Evolutionary conservation across 2,888 invertebrate genomes (phyloP).

Genomic region (Ophioninae sp.): DNA sequence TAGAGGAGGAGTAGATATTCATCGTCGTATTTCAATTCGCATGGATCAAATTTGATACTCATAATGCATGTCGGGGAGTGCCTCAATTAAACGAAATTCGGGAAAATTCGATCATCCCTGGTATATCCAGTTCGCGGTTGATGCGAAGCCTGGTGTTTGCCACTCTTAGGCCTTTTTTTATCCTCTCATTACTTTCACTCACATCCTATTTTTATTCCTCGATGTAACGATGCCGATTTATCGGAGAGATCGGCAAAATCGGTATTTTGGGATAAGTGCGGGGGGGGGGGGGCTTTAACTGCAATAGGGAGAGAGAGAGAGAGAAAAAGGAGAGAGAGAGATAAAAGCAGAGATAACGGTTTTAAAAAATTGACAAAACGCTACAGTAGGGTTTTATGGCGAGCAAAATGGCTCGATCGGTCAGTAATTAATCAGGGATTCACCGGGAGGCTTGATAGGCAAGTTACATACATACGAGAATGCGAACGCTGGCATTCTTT

Average conservation of each 20-base stretch:
- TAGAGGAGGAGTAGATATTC: not conserved
- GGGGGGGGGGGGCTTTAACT: constrained; percentile 26
- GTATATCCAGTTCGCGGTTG: not conserved
- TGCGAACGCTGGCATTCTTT: constrained; percentile 17
- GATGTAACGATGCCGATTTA: constrained; percentile 41
- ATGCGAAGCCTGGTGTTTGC: constrained; percentile 9
- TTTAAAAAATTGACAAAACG: constrained; percentile 38
- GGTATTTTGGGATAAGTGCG: not conserved
- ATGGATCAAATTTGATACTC: constrained; percentile 20
- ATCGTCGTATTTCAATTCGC: constrained; percentile 14
- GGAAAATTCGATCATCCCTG: constrained; percentile 17
- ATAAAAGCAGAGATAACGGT: constrained; percentile 1
- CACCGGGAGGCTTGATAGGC: constrained; percentile 40
- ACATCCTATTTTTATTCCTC: not conserved
- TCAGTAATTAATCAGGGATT: constrained; percentile 58
- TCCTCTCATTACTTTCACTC: not conserved
- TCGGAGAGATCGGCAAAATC: constrained; percentile 6
- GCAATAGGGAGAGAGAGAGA: constrained; percentile 21
- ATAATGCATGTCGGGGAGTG: not conserved
- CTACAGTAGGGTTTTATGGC: constrained; percentile 31
- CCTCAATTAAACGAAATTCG: constrained; percentile 15
- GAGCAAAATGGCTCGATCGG: constrained; percentile 46
- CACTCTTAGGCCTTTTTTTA: constrained; percentile 1
- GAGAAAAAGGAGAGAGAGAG: not conserved
- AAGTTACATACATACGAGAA: constrained; percentile 17